Evolutionary conservation across 2,113 vertebrate genomes (phyloP), one percentile per base, ranked within the genome.

Genomic region (Hippolais icterina): DNA sequence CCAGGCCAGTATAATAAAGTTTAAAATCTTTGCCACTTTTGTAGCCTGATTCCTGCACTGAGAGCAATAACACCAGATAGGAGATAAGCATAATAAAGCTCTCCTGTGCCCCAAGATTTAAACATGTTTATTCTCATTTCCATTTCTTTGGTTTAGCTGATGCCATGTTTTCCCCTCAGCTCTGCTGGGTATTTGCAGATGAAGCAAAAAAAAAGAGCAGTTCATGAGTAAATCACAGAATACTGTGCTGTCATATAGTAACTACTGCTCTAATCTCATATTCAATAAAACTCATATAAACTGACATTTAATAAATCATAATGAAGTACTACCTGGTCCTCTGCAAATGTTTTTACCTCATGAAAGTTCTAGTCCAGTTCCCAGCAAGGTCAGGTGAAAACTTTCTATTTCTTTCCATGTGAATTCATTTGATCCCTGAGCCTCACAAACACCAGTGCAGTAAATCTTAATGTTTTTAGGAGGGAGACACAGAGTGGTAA

Each of bases 231-330:
- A 95, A 86, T 89, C 69, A 87, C 46, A 87, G 76, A 93, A 89
- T 47, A 63, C 24, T n/a, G 22, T 61, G 24, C 47, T 83, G 86
- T 71, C 76, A 49, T 89, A 61, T 78, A 89, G 83, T 83, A 93
- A 81, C 56, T 70, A 78, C 64, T 68, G 52, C 31, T 89, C 27
- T 92, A 74, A 90, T 90, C 86, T 90, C 10, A 3, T 87, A 61
- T 95, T 95, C 52, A 91, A 66, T 96, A 93, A 80, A 87, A 78
- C 35, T 77, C 71, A 86, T 54, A 83, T 76, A 81, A 89, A 70
- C 50, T 87, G 91, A 42, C 72, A 90, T 93, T 93, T 92, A 93
- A 93, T 94, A 90, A 96, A 70, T 83, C 44, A 56, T 74, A 92
- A 66, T 90, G 78, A 92, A 92, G 57, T 79, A 53, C 39, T 86